Base-by-base conservation (phyloP, 2,888 invertebrate species). In the Mythimna impura region DNA sequence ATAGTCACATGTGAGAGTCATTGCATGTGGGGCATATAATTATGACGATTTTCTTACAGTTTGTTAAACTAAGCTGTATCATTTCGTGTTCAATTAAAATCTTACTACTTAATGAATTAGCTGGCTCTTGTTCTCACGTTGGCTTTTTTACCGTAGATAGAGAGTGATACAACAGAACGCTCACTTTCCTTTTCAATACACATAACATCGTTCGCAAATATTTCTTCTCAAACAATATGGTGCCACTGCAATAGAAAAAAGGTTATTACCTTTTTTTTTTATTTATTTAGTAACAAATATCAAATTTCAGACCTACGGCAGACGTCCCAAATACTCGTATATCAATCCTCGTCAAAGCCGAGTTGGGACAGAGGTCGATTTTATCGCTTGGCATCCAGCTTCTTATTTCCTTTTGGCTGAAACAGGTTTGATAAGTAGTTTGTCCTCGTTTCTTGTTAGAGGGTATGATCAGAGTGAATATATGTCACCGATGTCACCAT, bases 341-440 rank as follows among this genome's bases (percentile, higher is more conserved):
- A 82, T 76, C 74, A 83, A 84, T 82, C 76, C 73, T 73, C 74
- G 66, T 82, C 84, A 65, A 77, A 77, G 57, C 65, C 57, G 17
- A 55, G 60, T 73, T 65, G 36, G 67, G 74, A 78, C 82, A 82
- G 66, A 80, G 84, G 80, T 80, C 76, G 76, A 71, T 83, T 83
- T 81, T 85, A 80, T 82, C 74, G 60, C 66, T 55, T 67, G 36
- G 22, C 22, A 25, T 57, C 57, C 62, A 60, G 65, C 58, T 78
- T 83, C 71, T 73, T 71, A 75, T 85, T 85, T 80, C 67, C 61
- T 80, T 77, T 80, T 66, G 64, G 61, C 62, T 66, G 50, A 63
- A 84, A 84, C 71, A 71, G 82, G 82, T 80, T 78, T 66, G 63
- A 62, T 75, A 73, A 80, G 73, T 76, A 72, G 68, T 85, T 80